Conservation (phyloP, 2,113 vertebrate genomes). For the Sturnira hondurensis region DNA sequence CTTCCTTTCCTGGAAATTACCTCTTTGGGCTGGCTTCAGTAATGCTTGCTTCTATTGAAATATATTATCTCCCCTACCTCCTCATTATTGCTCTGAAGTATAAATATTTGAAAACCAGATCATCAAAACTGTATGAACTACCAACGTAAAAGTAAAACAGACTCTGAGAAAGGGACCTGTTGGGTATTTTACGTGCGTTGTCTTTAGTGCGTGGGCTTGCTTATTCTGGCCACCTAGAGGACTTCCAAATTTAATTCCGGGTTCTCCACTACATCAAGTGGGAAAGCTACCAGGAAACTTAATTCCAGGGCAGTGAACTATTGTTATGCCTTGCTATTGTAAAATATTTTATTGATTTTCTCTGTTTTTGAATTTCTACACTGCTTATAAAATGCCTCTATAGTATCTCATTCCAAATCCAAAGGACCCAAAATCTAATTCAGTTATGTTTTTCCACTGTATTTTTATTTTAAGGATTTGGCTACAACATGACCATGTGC, state of each 20-base stretch:
- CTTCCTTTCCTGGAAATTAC: not conserved
- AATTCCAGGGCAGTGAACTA: slow-evolving; percentile 1
- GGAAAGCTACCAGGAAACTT: slow-evolving; percentile 4
- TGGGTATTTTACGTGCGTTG: not conserved
- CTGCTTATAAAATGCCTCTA: not conserved
- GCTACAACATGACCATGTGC: not conserved
- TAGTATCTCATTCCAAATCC: not conserved
- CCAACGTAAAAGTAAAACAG: slow-evolving; percentile 25
- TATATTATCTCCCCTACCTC: not conserved
- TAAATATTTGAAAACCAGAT: slow-evolving; percentile 21
- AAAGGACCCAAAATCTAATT: not conserved
- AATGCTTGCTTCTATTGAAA: not conserved
- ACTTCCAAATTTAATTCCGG: slow-evolving; percentile 33
- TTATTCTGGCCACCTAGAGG: not conserved
- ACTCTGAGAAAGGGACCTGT: not conserved
- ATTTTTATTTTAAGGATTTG: slow-evolving; percentile 18
- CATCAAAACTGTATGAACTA: slow-evolving; percentile 21
- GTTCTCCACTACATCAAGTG: slow-evolving; percentile 2
- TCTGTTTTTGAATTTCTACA: not conserved
- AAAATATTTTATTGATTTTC: not conserved
- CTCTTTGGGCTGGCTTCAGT: not conserved
- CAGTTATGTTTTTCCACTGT: not conserved
- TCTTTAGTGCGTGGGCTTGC: not conserved
- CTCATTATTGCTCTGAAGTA: not conserved
- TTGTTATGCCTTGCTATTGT: not conserved